A percentile compares a stretch with the other conserved stretches of the same genome.
phyloP scores from a whole-genome alignment of 2,888 invertebrate genomes.

The Lamproptera curius region DNA sequence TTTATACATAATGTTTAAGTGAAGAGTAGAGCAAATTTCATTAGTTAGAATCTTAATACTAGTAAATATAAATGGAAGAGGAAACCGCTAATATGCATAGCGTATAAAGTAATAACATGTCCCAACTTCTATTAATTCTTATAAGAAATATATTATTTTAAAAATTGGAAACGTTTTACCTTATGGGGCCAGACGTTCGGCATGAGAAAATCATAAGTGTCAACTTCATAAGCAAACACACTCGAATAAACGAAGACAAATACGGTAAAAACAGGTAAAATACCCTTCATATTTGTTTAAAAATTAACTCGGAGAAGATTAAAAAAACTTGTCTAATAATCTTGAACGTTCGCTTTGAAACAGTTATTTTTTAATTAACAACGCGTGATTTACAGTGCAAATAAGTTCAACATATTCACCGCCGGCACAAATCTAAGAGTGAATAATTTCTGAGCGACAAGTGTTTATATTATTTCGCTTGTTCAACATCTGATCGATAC shows the following conservation, averaged over 20 bases:
- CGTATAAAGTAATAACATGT: no score
- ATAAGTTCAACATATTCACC: neutral
- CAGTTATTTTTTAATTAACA: neutral
- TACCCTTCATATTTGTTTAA: constrained; percentile 36
- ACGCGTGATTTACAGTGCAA: neutral
- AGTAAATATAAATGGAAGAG: no score
- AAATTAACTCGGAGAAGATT: neutral
- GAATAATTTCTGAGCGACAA: constrained; percentile 35
- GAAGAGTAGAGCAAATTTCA: no score
- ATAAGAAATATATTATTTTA: no score
- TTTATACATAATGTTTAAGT: no score
- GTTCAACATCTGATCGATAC: constrained; percentile 47
- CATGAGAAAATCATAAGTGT: constrained; percentile 86
- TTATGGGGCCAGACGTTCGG: constrained; percentile 88
- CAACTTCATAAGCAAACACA: constrained; percentile 47
- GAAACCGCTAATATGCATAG: no score
- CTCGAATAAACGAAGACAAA: constrained; percentile 32
- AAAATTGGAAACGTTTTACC: constrained; percentile 68
- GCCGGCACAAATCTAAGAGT: constrained; percentile 20
- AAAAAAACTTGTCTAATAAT: neutral
- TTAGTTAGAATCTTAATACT: no score
- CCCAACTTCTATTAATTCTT: no score
- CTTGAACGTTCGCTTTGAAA: neutral
- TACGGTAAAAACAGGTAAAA: constrained; percentile 34
- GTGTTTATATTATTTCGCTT: constrained; percentile 46